Conservation (phyloP, 1,140 invertebrate species). For the Stenopsyche tienmushanensis region DNA sequence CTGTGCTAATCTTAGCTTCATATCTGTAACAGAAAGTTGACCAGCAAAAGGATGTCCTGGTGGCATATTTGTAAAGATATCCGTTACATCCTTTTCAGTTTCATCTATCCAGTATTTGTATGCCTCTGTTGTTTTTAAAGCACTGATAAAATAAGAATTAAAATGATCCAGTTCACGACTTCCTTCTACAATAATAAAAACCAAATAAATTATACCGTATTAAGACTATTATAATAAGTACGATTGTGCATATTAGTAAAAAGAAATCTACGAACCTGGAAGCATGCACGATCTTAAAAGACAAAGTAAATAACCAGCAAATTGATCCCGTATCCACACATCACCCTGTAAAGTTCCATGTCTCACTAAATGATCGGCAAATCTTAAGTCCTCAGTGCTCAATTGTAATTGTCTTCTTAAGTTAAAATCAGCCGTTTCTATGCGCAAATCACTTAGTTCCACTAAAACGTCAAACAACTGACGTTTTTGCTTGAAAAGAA, state of each 20-base stretch:
- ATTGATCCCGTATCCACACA: slow-evolving; percentile 93
- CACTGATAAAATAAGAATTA: slow-evolving; percentile 79
- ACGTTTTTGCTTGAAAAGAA: slow-evolving; percentile 93
- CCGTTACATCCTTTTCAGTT: slow-evolving; percentile 62
- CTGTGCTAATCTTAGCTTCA: slow-evolving; percentile 90
- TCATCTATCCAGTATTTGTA: slow-evolving; percentile 80
- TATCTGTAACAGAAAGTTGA: slow-evolving; percentile 89
- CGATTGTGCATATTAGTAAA: not conserved
- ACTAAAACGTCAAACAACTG: slow-evolving; percentile 91
- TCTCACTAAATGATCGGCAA: slow-evolving; percentile 90
- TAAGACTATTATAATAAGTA: not conserved
- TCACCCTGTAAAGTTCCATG: slow-evolving; percentile 81
- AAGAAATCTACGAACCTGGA: slow-evolving; percentile 58
- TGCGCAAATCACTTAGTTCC: slow-evolving; percentile 83
- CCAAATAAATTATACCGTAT: not conserved
- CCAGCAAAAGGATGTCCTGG: slow-evolving; percentile 90
- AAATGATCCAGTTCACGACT: slow-evolving; percentile 84
- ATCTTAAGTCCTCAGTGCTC: slow-evolving; percentile 93
- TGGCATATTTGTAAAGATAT: slow-evolving; percentile 64
- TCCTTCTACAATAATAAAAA: slow-evolving; percentile 58
- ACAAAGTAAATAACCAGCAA: slow-evolving; percentile 87
- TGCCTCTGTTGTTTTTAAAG: slow-evolving; percentile 86
- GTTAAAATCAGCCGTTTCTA: slow-evolving; percentile 86
- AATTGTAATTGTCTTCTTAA: slow-evolving; percentile 80
- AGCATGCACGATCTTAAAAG: slow-evolving; percentile 80